Evolutionary conservation across 2,113 vertebrate genomes (phyloP), one percentile per base, ranked within the genome.

Genomic region (Poecilia latipinna): DNA sequence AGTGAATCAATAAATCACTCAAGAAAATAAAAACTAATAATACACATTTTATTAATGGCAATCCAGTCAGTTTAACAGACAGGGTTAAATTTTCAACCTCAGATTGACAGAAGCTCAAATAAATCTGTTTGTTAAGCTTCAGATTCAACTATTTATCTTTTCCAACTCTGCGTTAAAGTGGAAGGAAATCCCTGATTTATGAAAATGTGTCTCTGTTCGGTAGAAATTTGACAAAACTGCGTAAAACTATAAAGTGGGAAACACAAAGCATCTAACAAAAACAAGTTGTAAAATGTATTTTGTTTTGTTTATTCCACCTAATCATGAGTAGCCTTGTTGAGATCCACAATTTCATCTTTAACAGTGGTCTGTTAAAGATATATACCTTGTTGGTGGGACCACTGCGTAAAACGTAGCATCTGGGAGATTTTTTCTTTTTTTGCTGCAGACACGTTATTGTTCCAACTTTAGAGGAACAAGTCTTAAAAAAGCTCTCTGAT

Each of bases 381-480:
- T 19, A 19, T 6, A 48, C 44, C 17, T 17, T 7, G 44, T 48
- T 48, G 6, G 15, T 19, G 15, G 17, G 1, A 48, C 44, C 13
- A 19, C 17, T 6, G 44, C 0, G 17, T 48, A 48, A 19, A 75
- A 74, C 67, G 70, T 31, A 61, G 82, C 77, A 82, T 83, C 54
- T 78, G 74, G 33, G 28, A 60, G 39, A 61, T 61, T 77, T 68
- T 32, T 35, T 37, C 2, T 37, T 89, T 63, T 74, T 66, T 37
- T 70, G 72, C 75, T 76, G 44, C 65, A 44, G 61, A 10, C 35
- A 67, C 10, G 12, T 26, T 39, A 24, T n/a, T 48, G 17, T 48
- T 48, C 17, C 17, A 19, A 48, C 44, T 19, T 19, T 15, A 48
- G 17, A 48, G 44, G 44, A 48, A 6, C 4, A 5, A 19, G 4